Evolutionary conservation across 2,888 invertebrate species (phyloP), one percentile per base, ranked within the genome.

Genomic region (Cryptocheilus praepositus): DNA sequence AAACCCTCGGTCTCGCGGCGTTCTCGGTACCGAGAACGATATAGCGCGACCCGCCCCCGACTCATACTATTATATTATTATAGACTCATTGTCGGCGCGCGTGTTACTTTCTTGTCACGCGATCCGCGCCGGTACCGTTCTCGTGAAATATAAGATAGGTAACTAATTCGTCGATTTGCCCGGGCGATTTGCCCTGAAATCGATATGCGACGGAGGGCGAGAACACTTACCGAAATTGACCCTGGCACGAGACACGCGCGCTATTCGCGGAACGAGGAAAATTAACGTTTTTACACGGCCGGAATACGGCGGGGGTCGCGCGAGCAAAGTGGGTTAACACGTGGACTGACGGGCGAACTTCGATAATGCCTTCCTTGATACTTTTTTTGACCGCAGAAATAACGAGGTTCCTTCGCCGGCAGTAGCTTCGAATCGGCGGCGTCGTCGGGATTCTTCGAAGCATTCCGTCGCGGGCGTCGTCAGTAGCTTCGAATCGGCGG

Each of bases 81-180:
- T 78, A 76, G 71, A 74, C 71, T 76, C 70, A 82, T 84, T 81
- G 79, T 78, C 74, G 75, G 76, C 72, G 74, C 73, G 76, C 66
- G 74, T 71, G 81, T 82, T 82, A 77, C 81, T 76, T 76, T 74
- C 79, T 76, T 81, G 85, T 85, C 87, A 86, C 86, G 86, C 86
- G 83, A 86, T 60, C 36, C 61, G 54, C 18, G 21, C 36, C 49
- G 51, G 36, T 54, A 53, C 58, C 67, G 43, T 36, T 51, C 64
- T 25, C 49, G 49, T 5, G 44, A 56, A 73, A 72, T 72, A 70
- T 54, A 71, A 68, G 67, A 73, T 73, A 76, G 62, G 67, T 62
- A 67, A 79, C 73, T 77, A 80, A 81, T 81, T 79, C 77, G 77
- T 65, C 79, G 77, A 81, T 80, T 80, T 74, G 73, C 61, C 36